These are phyloP conservation scores for Chlorospingus semifuscus DNA, from an alignment of 2,797 vertebrate species.

Conservation along the genomic window DNA sequence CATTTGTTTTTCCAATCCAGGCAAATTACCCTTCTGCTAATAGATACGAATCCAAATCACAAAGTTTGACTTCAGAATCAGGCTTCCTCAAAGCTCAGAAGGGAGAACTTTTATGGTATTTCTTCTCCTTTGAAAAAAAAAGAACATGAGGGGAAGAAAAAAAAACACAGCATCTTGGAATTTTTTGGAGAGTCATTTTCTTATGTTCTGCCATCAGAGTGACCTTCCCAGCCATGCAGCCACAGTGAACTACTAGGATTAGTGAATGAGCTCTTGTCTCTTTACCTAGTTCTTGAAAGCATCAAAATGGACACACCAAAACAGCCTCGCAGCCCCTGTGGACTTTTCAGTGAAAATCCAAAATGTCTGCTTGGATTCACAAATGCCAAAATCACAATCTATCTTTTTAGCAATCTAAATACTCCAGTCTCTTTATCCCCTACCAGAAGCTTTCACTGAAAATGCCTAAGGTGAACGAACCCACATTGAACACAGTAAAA, in stretches of 20 bases:
- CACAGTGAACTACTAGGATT: neutral
- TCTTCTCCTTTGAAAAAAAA: neutral
- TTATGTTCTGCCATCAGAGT: neutral
- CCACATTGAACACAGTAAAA: neutral
- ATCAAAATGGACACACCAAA: neutral
- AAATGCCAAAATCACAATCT: neutral
- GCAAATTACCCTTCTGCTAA: slow-evolving; percentile 19
- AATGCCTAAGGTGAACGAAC: neutral
- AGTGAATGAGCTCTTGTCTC: neutral
- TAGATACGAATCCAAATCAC: neutral
- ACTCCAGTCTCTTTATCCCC: neutral
- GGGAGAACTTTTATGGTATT: neutral
- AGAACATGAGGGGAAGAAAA: accelerated
- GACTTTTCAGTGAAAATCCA: neutral
- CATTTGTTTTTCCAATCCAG: slow-evolving; percentile 23
- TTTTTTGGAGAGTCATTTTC: neutral
- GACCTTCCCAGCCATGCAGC: neutral
- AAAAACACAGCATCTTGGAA: neutral
- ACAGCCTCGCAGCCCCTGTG: neutral
- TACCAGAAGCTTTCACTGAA: neutral
- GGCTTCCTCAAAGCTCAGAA: neutral
- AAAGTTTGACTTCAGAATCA: neutral
- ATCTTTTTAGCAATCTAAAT: neutral
- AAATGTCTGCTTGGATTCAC: neutral
- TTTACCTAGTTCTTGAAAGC: neutral